phyloP scores from a whole-genome alignment of 2,113 vertebrate species.

The Saimiri boliviensis region DNA sequence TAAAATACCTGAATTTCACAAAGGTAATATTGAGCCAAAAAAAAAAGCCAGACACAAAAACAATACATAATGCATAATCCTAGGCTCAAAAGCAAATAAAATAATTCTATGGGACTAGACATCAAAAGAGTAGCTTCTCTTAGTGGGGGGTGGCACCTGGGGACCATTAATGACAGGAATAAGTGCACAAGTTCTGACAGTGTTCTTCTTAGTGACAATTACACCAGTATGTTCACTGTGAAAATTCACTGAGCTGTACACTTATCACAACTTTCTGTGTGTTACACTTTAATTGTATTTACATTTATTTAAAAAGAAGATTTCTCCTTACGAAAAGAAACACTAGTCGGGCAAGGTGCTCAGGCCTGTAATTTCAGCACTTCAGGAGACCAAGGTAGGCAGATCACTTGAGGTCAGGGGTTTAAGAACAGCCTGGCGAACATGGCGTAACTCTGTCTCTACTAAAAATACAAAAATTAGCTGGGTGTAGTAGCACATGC shows the following conservation, averaged over 20 bases:
- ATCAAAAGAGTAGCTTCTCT: background rate
- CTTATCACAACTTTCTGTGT: background rate
- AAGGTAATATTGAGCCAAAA: background rate
- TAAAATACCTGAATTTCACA: background rate
- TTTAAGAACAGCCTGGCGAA: too few species aligned
- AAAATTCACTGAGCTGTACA: constrained; percentile 30
- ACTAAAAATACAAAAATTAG: too few species aligned
- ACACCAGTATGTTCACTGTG: background rate
- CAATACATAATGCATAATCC: background rate
- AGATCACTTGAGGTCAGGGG: too few species aligned
- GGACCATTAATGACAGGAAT: background rate
- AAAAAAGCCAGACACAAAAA: background rate
- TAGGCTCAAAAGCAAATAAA: constrained; percentile 19
- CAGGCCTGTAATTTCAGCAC: too few species aligned
- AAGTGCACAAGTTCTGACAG: background rate
- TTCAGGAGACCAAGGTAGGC: too few species aligned
- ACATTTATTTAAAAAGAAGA: constrained; percentile 5
- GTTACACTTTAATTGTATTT: constrained; percentile 23
- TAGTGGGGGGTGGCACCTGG: background rate
- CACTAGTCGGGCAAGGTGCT: too few species aligned
- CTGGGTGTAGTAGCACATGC: too few species aligned
- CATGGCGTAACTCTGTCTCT: too few species aligned
- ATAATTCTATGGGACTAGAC: background rate
- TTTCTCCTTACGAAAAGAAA: constrained; percentile 22
- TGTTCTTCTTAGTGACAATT: background rate